Conservation (phyloP, 2,797 vertebrate species). For the Pseudotriccus pelzelni region DNA sequence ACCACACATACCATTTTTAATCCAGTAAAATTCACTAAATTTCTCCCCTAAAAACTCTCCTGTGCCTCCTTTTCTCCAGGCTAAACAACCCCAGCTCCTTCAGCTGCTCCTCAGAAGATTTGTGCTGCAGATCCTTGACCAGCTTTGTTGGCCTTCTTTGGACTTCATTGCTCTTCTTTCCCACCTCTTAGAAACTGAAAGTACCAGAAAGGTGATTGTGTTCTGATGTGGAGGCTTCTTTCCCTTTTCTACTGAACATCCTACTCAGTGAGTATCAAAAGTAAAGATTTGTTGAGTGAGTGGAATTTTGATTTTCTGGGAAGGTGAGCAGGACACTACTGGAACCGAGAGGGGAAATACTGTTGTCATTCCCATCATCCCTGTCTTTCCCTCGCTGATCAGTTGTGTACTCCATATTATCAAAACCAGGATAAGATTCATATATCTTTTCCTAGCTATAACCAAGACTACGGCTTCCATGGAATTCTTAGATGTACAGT, state of each 20-base stretch:
- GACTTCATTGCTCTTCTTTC: neutral
- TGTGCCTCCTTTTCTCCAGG: neutral
- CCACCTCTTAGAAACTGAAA: neutral
- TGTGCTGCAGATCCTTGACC: neutral
- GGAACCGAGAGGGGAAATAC: neutral
- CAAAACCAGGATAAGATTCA: neutral
- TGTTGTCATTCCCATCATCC: neutral
- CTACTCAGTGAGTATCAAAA: neutral
- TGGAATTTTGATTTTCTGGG: neutral
- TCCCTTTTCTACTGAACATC: neutral
- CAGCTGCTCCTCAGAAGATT: fast-evolving
- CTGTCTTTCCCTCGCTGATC: fast-evolving
- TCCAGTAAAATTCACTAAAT: neutral
- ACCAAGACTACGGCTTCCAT: neutral
- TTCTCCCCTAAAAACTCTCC: neutral
- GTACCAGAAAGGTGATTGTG: neutral
- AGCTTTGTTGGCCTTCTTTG: neutral
- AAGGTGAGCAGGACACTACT: neutral
- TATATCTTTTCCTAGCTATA: neutral
- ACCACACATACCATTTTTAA: neutral
- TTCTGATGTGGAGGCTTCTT: neutral
- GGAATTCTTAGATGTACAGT: neutral
- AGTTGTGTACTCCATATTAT: neutral
- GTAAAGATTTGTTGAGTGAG: neutral
- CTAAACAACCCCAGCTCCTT: fast-evolving